phyloP scores from a whole-genome alignment of 2,797 vertebrate species.

The Corythornis leucogaster region DNA sequence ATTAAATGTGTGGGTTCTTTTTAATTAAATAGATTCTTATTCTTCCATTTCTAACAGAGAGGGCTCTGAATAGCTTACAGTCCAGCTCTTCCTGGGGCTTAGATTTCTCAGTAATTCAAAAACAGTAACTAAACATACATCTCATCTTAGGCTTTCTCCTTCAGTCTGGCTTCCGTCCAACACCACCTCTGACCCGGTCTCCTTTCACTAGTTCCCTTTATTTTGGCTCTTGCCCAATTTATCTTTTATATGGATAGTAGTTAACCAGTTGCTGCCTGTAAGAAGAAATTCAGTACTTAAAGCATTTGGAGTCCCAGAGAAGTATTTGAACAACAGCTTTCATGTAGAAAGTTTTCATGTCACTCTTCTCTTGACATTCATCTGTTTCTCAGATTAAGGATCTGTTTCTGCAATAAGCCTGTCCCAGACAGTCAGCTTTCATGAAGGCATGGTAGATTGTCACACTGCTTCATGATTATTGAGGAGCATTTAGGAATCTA shows the following conservation, averaged over 20 bases:
- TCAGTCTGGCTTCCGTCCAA: slow-evolving; percentile 52
- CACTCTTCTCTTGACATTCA: background rate
- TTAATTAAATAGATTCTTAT: slow-evolving; percentile 37
- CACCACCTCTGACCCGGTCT: slow-evolving; percentile 59
- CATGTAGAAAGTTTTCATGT: background rate
- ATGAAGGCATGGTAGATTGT: background rate
- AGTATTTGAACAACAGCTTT: background rate
- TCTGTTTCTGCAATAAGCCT: background rate
- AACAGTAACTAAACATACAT: slow-evolving; percentile 66
- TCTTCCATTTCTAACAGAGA: slow-evolving; percentile 33
- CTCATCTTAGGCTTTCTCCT: slow-evolving; percentile 57
- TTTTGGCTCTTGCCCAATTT: slow-evolving; percentile 60
- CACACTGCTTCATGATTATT: background rate
- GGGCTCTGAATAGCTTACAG: slow-evolving; percentile 39
- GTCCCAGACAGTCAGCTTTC: background rate
- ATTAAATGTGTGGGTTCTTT: background rate
- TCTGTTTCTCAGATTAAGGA: background rate
- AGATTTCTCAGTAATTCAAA: slow-evolving; percentile 49
- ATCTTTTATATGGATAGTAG: slow-evolving; percentile 7
- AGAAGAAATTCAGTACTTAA: background rate
- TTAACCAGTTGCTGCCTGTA: slow-evolving; percentile 49
- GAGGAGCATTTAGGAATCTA: background rate
- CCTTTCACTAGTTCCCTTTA: slow-evolving; percentile 66
- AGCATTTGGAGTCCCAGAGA: background rate
- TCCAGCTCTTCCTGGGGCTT: slow-evolving; percentile 49